Evolutionary conservation across 2,888 invertebrate genomes (phyloP).

Genomic region (Cerastoderma edule): DNA sequence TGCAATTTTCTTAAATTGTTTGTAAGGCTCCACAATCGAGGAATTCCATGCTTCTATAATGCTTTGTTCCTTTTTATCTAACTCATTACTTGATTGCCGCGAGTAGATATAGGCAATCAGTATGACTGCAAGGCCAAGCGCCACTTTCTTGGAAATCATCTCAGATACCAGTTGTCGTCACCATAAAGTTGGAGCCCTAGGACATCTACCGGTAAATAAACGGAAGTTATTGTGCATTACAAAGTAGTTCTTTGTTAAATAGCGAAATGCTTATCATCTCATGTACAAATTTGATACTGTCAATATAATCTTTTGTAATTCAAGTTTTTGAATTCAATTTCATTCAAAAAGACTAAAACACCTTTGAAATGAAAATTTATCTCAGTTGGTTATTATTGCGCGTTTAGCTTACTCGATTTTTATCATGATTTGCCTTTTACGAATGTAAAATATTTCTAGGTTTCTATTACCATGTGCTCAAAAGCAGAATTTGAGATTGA

Average conservation of each 20-base stretch:
- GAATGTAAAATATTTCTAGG: too few species aligned
- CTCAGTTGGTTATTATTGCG: too few species aligned
- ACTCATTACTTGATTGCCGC: slow-evolving; percentile 26
- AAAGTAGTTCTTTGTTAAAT: slow-evolving; percentile 12
- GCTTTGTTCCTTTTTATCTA: slow-evolving; percentile 47
- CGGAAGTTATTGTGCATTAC: not conserved
- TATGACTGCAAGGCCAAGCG: slow-evolving; percentile 48
- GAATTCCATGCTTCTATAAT: slow-evolving; percentile 66
- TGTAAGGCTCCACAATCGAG: slow-evolving; percentile 55
- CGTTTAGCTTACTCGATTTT: too few species aligned
- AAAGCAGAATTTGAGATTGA: too few species aligned
- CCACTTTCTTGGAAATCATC: slow-evolving; percentile 55
- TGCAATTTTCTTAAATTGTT: slow-evolving; percentile 61
- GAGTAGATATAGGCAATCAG: slow-evolving; percentile 54
- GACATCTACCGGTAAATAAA: not conserved
- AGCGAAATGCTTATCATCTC: too few species aligned
- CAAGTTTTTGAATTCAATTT: too few species aligned
- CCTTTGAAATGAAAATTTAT: too few species aligned
- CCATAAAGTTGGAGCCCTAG: not conserved
- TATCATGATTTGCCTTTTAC: too few species aligned
- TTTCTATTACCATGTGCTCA: too few species aligned
- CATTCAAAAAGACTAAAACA: too few species aligned
- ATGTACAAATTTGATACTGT: too few species aligned
- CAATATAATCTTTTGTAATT: too few species aligned
- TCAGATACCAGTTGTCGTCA: slow-evolving; percentile 14